These are phyloP conservation scores for Opisthograptis luteolata DNA, from an alignment of 2,888 invertebrate species.

Conservation along the genomic window DNA sequence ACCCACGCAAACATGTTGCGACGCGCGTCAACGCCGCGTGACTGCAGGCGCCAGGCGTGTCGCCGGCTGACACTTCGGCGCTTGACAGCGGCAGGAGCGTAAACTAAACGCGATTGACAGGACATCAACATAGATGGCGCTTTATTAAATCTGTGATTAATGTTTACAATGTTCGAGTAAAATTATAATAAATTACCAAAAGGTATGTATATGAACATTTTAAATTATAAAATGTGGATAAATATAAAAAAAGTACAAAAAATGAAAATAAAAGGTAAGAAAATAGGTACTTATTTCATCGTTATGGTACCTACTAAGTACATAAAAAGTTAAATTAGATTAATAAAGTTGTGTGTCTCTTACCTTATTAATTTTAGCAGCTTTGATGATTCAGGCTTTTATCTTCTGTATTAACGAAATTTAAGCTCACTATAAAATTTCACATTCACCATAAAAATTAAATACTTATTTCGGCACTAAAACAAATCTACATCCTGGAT, in stretches of 20 bases:
- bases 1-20: slow-evolving; percentile 77
- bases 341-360: slow-evolving; percentile 5
- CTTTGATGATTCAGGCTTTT: slow-evolving; percentile 9
- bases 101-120: slow-evolving; percentile 47
- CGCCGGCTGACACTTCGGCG: slow-evolving; percentile 78
- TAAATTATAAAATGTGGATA: too few relatives aligned
- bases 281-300: neutral
- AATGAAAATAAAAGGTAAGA: neutral
- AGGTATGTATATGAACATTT: too few relatives aligned
- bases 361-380: slow-evolving; percentile 29
- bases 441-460: slow-evolving; percentile 42
- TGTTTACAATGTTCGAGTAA: slow-evolving; percentile 16
- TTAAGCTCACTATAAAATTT: slow-evolving; percentile 14
- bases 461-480: slow-evolving; percentile 19
- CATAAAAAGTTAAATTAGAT: too few relatives aligned
- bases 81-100: slow-evolving; percentile 46
- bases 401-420: slow-evolving; percentile 9
- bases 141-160: slow-evolving; percentile 26
- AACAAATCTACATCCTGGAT: slow-evolving; percentile 25
- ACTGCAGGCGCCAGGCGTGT: slow-evolving; percentile 81
- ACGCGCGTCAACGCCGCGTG: slow-evolving; percentile 83
- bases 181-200: too few relatives aligned
- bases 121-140: slow-evolving; percentile 62
- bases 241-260: neutral
- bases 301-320: too few relatives aligned